Conservation (phyloP, 1,140 invertebrate species). For the Diorhabda sublineata region DNA sequence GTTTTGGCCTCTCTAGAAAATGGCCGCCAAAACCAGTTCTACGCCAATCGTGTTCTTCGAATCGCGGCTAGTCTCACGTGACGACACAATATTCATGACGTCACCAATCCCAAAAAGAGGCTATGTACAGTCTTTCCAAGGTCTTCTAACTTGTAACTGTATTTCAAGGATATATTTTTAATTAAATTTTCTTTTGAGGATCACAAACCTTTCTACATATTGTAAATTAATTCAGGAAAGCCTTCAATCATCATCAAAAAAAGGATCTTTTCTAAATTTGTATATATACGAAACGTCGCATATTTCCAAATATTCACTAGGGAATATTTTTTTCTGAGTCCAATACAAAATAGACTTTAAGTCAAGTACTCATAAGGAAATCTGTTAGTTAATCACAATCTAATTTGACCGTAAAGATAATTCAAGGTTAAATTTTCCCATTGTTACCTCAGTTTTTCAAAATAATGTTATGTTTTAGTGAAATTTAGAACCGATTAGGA, state of each 20-base stretch:
- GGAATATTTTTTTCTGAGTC: constrained; percentile 12
- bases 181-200: constrained; percentile 11
- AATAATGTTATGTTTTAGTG: neutral
- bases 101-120: constrained; percentile 29
- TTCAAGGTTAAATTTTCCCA: constrained; percentile 25
- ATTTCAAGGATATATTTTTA: constrained; percentile 36
- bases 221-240: neutral
- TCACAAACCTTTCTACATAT: neutral
- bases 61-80: constrained; percentile 30
- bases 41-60: constrained; percentile 35
- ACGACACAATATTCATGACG: constrained; percentile 41
- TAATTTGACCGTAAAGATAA: constrained; percentile 10
- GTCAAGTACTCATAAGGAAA: constrained; percentile 6
- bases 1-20: constrained; percentile 41
- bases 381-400: neutral
- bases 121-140: constrained; percentile 40
- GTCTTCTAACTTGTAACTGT: constrained; percentile 55
- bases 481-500: neutral
- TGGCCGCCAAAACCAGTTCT: constrained; percentile 35
- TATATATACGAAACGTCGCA: constrained; percentile 19
- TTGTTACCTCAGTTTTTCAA: neutral
- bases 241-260: constrained; percentile 13
- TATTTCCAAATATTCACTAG: constrained; percentile 13
- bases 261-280: neutral
- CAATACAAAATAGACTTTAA: constrained; percentile 21